Percentiles rank a stretch among this genome's conserved stretches.
Conservation (phyloP, 2,888 invertebrate species). For the Abrostola tripartita region DNA sequence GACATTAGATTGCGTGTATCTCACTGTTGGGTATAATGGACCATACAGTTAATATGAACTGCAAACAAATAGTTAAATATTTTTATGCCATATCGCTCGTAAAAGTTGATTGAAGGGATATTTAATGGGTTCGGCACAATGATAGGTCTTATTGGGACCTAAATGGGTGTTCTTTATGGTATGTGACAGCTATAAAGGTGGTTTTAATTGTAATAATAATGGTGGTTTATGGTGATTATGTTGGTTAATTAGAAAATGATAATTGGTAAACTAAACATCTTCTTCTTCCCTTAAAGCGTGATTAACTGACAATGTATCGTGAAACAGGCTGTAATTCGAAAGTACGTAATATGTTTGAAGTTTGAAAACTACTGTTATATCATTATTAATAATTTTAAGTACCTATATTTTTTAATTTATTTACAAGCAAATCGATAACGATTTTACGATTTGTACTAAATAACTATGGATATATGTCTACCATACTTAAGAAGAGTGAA, state of each 20-base stretch:
- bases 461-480: too few relatives aligned
- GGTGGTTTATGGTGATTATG: slow-evolving; percentile 36
- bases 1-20: slow-evolving; percentile 53
- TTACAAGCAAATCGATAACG: too few relatives aligned
- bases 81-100: slow-evolving; percentile 85
- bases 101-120: slow-evolving; percentile 84
- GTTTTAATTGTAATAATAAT: slow-evolving; percentile 36
- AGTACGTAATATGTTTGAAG: too few relatives aligned
- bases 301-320: too few relatives aligned
- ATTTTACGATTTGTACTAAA: too few relatives aligned
- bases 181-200: slow-evolving; percentile 49
- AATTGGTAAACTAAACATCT: slow-evolving; percentile 2
- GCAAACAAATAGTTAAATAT: slow-evolving; percentile 88
- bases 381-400: too few relatives aligned
- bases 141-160: slow-evolving; percentile 68
- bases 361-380: too few relatives aligned
- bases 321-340: too few relatives aligned
- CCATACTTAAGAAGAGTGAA: too few relatives aligned
- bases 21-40: slow-evolving; percentile 51
- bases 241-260: slow-evolving; percentile 9
- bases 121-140: slow-evolving; percentile 75
- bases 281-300: too few relatives aligned
- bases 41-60: slow-evolving; percentile 80
- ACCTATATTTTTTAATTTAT: too few relatives aligned
- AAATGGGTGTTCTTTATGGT: slow-evolving; percentile 60